These are phyloP conservation scores for Siniperca undulata DNA, from an alignment of 2,797 vertebrate species.

Conservation along the genomic window DNA sequence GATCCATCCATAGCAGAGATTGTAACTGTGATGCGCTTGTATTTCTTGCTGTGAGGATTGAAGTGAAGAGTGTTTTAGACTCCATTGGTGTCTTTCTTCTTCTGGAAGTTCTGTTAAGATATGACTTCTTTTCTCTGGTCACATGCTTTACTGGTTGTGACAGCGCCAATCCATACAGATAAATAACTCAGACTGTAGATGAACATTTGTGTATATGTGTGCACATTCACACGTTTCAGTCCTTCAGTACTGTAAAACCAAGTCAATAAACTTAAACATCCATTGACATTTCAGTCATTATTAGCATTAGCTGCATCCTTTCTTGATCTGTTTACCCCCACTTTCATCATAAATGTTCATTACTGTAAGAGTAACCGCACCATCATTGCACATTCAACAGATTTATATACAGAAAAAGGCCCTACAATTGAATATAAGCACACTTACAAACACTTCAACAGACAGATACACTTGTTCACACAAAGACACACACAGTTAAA, in stretches of 20 bases:
- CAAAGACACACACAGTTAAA: conserved; percentile 38
- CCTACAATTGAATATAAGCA: conserved; percentile 6
- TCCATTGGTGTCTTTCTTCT: conserved; percentile 43
- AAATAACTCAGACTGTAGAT: neutral
- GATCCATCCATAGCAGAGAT: conserved; percentile 37
- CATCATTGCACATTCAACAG: conserved; percentile 4
- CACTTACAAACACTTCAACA: conserved; percentile 16
- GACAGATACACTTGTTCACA: conserved; percentile 12
- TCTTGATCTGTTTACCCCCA: neutral
- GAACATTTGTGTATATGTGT: neutral
- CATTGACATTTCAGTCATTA: conserved; percentile 44
- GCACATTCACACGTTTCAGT: neutral
- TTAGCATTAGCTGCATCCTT: conserved; percentile 24
- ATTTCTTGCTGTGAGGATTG: conserved; percentile 44
- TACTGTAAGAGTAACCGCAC: conserved; percentile 18
- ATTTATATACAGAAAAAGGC: neutral
- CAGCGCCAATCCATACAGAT: conserved; percentile 10
- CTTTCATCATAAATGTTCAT: conserved; percentile 7
- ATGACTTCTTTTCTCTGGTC: conserved; percentile 33
- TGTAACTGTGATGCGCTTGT: conserved; percentile 32
- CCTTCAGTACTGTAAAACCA: neutral
- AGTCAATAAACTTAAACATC: conserved; percentile 19
- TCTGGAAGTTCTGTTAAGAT: conserved; percentile 28
- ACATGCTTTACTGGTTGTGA: conserved; percentile 36
- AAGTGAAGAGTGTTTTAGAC: conserved; percentile 41